phyloP scores from a whole-genome alignment of 2,797 vertebrate species.

The Momotus momota region DNA sequence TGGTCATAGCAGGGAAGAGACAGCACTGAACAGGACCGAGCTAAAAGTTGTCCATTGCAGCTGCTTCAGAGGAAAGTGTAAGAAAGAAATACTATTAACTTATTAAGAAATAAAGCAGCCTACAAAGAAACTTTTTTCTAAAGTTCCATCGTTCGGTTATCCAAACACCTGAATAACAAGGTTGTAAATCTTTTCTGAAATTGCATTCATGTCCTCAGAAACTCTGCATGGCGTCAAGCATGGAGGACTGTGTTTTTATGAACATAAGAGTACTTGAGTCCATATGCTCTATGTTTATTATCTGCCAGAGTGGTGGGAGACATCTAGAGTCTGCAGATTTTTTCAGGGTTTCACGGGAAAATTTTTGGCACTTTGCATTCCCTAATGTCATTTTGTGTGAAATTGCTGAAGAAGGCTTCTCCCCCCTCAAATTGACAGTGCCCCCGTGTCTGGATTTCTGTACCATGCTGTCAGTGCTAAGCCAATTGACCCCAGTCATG shows the following conservation, averaged over 20 bases:
- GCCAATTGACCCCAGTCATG: background rate
- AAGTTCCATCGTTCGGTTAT: slow-evolving; percentile 1
- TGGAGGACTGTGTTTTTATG: background rate
- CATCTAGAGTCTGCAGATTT: slow-evolving; percentile 48
- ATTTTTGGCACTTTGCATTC: slow-evolving; percentile 37
- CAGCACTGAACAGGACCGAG: background rate
- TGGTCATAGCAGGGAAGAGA: background rate
- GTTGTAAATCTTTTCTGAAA: background rate
- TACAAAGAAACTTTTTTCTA: background rate
- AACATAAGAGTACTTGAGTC: slow-evolving; percentile 8
- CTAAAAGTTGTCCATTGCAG: background rate
- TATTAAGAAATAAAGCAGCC: background rate
- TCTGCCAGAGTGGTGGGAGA: slow-evolving; percentile 56
- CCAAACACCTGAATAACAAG: background rate
- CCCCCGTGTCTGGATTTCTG: slow-evolving; percentile 30
- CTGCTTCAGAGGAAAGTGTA: background rate
- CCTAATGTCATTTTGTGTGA: slow-evolving; percentile 55
- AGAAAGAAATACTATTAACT: background rate
- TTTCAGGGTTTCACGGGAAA: slow-evolving; percentile 10
- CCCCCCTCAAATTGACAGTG: background rate
- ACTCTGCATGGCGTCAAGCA: background rate
- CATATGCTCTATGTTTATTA: slow-evolving; percentile 53
- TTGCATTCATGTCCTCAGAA: background rate
- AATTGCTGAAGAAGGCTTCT: slow-evolving; percentile 41
- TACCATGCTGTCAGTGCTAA: slow-evolving; percentile 24